Evolutionary conservation across 53 echinoderm and acorn worm species (phyloP), one percentile per base, ranked within the genome.

Genomic region (Apostichopus leukothele): DNA sequence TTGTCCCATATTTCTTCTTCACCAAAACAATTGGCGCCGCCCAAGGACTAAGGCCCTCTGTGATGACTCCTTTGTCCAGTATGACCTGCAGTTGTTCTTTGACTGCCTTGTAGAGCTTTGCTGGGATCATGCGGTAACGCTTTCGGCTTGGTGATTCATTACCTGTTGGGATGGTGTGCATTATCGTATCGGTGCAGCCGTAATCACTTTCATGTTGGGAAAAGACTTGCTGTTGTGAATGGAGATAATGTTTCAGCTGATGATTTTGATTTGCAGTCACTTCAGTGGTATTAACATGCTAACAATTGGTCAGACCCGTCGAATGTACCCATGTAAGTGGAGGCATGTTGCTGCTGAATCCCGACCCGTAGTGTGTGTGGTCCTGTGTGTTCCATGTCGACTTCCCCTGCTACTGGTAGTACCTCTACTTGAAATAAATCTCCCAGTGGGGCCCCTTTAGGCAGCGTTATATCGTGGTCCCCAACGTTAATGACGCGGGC

Each of bases 1-100:
- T 92, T 5, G 94, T 75, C 7, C 92, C 93, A 61, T 94, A 93
- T 63, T 96, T 96, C 89, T 96, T 96, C 10, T 78, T 89, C 0
- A 94, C 94, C n/a, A 94, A 51, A 6, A 68, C 71, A 14, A 68
- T 14, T 6, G 71, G 71, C 16, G 71, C 18, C 6, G 18, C 71
- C 71, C 94, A 96, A 1, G 96, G 93, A 52, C 96, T 96, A 13
- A 21, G 9, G 2, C 93, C 91, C 0, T 89, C 91, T 52, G 91
- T 87, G 1, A 96, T 89, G 1, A 96, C 51, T 11, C 91, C 89
- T 23, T 77, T 73, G 1, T 92, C 59, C 59, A 93, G 14, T 76
- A 96, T 27, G 52, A 89, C 89, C 9, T 88, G 7, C 0, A 94
- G 88, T 55, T 92, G 90, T 12, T 67, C 22, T 6, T 92, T 75